These are phyloP conservation scores for Galleria mellonella DNA, from an alignment of 1,140 invertebrate genomes.

Conservation along the genomic window DNA sequence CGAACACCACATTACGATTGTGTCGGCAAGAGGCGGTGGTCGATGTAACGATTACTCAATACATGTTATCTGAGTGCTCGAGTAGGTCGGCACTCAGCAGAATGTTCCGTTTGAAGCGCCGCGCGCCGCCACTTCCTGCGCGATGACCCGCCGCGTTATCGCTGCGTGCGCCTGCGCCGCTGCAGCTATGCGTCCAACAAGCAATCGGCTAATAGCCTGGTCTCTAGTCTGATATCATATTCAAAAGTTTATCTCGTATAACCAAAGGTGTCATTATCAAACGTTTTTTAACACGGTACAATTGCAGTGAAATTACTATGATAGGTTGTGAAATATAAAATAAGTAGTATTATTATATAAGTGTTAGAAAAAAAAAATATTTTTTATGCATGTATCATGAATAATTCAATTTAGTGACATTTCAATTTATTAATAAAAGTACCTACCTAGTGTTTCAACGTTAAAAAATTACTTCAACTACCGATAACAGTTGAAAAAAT, in stretches of 20 bases:
- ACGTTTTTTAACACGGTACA: no score
- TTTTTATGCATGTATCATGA: no score
- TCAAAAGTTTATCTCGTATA: slow-evolving; percentile 1
- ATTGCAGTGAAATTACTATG: no score
- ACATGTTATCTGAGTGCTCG: slow-evolving; percentile 30
- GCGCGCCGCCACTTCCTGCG: slow-evolving; percentile 51
- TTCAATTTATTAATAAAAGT: no score
- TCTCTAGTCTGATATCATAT: neutral
- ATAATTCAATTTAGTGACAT: no score
- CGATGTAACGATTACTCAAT: slow-evolving; percentile 36
- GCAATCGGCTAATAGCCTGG: slow-evolving; percentile 3
- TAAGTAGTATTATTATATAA: no score
- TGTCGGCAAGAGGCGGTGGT: neutral
- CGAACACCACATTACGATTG: neutral
- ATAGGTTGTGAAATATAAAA: no score
- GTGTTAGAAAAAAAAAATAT: no score
- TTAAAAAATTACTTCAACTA: no score
- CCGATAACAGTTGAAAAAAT: no score
- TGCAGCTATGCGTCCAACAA: neutral
- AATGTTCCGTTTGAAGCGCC: slow-evolving; percentile 40
- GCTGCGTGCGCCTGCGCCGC: neutral
- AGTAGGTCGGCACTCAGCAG: slow-evolving; percentile 5
- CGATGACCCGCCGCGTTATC: slow-evolving; percentile 46
- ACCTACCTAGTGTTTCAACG: no score
- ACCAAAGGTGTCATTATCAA: no score